Conservation (phyloP, 2,797 vertebrate species). For the Botia kubotai region DNA sequence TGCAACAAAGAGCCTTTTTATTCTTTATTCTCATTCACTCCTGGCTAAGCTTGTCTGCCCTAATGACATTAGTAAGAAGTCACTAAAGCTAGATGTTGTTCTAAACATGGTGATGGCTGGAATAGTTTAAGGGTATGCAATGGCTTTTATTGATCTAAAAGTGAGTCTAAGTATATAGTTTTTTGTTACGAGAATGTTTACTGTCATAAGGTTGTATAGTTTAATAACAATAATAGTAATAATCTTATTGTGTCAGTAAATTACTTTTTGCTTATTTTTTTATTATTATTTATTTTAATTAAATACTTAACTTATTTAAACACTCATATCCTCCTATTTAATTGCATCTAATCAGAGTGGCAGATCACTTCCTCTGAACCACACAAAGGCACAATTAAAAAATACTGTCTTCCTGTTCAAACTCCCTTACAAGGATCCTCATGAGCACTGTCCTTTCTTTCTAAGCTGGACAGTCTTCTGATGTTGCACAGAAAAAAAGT, state of each 20-base stretch:
- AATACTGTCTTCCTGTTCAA: too few species aligned
- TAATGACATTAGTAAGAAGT: slow-evolving; percentile 11
- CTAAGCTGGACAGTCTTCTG: too few species aligned
- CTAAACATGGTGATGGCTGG: background rate
- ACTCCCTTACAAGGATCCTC: too few species aligned
- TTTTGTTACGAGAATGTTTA: background rate
- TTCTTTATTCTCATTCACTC: slow-evolving; percentile 12
- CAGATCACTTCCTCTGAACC: background rate
- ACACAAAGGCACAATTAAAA: too few species aligned
- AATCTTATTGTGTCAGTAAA: background rate
- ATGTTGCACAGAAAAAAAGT: too few species aligned
- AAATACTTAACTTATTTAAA: background rate
- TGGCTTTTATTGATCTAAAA: background rate
- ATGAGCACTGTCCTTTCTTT: too few species aligned
- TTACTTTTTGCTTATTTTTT: background rate
- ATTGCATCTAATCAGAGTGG: background rate
- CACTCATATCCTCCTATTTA: background rate
- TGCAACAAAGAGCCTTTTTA: slow-evolving; percentile 62
- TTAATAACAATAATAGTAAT: background rate
- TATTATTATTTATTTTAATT: background rate
- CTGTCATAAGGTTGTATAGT: background rate
- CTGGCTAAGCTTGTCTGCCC: slow-evolving; percentile 35
- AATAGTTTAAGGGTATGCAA: background rate
- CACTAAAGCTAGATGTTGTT: slow-evolving; percentile 2
- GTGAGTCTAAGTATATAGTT: background rate